Percentiles rank a stretch among this genome's conserved stretches.
Evolutionary conservation across 1,140 invertebrate genomes (phyloP).

Genomic region (Caenorhabditis remanei): DNA sequence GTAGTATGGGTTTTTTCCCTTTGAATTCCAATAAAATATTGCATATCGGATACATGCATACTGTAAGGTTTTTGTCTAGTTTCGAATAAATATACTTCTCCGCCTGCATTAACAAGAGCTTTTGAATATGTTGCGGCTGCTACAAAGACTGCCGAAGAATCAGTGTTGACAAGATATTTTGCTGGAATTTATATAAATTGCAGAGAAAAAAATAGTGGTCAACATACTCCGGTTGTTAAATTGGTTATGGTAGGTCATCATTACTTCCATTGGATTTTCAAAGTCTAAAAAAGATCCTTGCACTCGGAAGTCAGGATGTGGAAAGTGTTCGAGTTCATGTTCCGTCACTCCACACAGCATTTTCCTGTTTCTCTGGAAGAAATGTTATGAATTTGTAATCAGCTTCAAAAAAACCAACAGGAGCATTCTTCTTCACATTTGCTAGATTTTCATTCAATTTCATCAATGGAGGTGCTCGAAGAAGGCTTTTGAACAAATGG

Average conservation of each 20-base stretch:
- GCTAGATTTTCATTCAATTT: not conserved
- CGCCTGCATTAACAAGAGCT: not conserved
- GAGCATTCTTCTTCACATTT: not conserved
- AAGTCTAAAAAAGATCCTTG: not conserved
- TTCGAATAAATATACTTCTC: not conserved
- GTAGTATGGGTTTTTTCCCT: not conserved
- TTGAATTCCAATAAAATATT: conserved; percentile 5
- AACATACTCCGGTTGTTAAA: not conserved
- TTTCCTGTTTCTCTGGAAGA: not conserved
- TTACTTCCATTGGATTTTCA: not conserved
- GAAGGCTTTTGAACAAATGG: not conserved
- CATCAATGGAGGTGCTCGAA: not conserved
- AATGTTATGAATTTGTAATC: not conserved
- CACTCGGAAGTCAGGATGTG: not conserved
- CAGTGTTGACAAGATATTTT: not conserved
- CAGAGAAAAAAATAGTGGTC: too few species aligned
- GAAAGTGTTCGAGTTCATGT: not conserved
- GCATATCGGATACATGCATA: conserved; percentile 30
- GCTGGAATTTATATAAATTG: not conserved
- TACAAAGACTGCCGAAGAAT: not conserved
- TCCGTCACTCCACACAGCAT: not conserved
- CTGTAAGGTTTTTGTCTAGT: not conserved
- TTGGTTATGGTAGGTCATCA: not conserved
- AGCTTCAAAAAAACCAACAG: not conserved
- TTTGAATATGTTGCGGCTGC: not conserved